Base-by-base conservation (phyloP, 2,797 vertebrate genomes). In the Micromesistius poutassou region DNA sequence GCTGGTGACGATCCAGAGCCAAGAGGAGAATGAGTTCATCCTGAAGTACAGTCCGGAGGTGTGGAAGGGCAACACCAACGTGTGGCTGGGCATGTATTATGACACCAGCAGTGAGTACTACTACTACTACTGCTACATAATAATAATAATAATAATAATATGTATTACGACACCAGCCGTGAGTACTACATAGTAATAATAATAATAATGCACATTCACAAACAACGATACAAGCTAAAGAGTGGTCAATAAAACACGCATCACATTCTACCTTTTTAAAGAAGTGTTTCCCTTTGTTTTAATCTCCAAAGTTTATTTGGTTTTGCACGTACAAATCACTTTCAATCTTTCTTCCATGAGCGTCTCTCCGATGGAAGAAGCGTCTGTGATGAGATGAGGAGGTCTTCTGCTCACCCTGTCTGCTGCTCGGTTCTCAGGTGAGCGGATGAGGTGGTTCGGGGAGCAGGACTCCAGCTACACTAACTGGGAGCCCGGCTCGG, bases 51-150 rank as follows among this genome's bases (percentile, higher is more conserved):
- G 95, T 78, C 89, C 91, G 13, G 30, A 88, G 1, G 93, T 94
- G 81, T 96, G 96, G 96, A 95, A 95, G 81, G 89, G 80, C 46
- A 87, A 83, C 0, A 90, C 91, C 77, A 92, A 93, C 38, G 80
- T 97, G 71, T 94, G 96, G 87, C 91, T 98, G 78, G 96, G 95
- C 82, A 93, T 97, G 93, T 95, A 93, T 89, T 97, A 93, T 83
- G 93, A 96, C 81, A 94, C 90, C 78, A 92, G 95, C 78, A 93
- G 96, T 98, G 93, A 94, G 94, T 91, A 72, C 55, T 25, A n/a
- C n/a, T n/a, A n/a, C n/a, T n/a, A n/a, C n/a, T n/a, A n/a, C n/a
- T n/a, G n/a, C 25, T 28, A 6, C 33, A 35, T 6, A n/a, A n/a
- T n/a, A n/a, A n/a, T n/a, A 35, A 35, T 5, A n/a, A 25, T 62